A percentile compares a stretch with the other conserved stretches of the same genome.
These are phyloP conservation scores for Genyomyrus donnyi DNA, from an alignment of 2,113 vertebrate species.

Conservation along the genomic window DNA sequence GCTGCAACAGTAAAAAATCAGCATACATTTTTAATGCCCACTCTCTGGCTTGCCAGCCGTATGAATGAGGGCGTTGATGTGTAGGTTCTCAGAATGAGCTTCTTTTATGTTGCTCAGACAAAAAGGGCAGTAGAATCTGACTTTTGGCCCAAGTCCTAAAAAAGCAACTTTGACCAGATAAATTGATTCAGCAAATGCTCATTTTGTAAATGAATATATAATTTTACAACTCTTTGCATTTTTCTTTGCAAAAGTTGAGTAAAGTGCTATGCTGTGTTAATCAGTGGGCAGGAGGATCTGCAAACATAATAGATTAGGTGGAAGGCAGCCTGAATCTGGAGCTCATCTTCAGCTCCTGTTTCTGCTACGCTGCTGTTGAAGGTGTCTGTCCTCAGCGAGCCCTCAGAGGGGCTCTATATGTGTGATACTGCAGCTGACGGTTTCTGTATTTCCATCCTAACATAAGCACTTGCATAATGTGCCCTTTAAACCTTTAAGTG, in stretches of 20 bases:
- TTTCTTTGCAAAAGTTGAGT: neutral
- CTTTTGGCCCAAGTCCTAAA: neutral
- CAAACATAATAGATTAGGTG: neutral
- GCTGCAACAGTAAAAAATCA: neutral
- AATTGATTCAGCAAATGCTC: neutral
- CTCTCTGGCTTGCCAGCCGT: neutral
- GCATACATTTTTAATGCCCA: neutral
- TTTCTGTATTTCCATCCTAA: neutral
- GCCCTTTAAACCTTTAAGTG: neutral
- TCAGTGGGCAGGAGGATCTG: neutral
- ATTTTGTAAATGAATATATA: neutral
- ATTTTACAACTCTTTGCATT: neutral
- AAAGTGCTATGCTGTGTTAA: neutral
- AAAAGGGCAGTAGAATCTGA: neutral
- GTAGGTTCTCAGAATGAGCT: neutral
- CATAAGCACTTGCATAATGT: slow-evolving; percentile 1
- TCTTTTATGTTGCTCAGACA: neutral
- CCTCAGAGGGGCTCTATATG: neutral
- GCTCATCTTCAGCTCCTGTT: neutral
- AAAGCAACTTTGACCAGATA: neutral
- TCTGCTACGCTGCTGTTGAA: neutral
- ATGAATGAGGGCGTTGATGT: neutral
- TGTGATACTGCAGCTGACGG: neutral
- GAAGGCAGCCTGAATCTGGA: neutral
- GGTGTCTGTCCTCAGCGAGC: no score